Evolutionary conservation across 2,797 vertebrate genomes (phyloP).

Genomic region (Lutra lutra): DNA sequence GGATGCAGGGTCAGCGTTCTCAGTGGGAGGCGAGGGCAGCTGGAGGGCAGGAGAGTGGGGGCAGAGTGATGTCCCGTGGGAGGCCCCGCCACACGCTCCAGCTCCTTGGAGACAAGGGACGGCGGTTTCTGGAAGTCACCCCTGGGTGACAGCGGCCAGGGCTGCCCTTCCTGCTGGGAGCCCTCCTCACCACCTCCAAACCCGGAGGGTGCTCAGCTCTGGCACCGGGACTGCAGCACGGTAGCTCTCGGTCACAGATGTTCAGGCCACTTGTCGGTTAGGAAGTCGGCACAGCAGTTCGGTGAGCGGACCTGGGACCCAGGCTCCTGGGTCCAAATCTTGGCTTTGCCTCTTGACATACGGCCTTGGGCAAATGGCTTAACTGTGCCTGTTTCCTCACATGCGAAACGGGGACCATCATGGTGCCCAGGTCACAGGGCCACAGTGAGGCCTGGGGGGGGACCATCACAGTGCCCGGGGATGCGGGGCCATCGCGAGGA

Average conservation of each 20-base stretch:
- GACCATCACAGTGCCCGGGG: too few relatives aligned
- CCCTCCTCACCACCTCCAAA: accelerated
- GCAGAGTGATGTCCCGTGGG: accelerated
- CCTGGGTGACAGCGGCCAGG: background rate
- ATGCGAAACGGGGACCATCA: accelerated
- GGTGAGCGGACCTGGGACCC: background rate
- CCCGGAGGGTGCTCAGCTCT: accelerated
- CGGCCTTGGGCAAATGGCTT: background rate
- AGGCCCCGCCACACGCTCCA: accelerated
- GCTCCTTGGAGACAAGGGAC: accelerated
- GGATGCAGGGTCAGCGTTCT: accelerated
- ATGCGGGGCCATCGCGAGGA: too few relatives aligned
- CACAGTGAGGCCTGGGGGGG: too few relatives aligned
- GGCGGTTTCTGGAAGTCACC: background rate
- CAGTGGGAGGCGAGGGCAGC: too few relatives aligned
- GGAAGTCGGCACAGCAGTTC: accelerated
- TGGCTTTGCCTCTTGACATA: background rate
- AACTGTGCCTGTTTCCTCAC: background rate
- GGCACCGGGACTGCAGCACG: accelerated
- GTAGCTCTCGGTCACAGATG: background rate
- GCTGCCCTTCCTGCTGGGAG: background rate
- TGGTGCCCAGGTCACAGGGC: too few relatives aligned
- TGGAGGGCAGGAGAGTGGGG: accelerated
- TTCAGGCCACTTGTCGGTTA: accelerated
- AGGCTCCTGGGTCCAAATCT: background rate